Conservation (phyloP, 2,113 vertebrate species). For the Aegotheles bennettii region DNA sequence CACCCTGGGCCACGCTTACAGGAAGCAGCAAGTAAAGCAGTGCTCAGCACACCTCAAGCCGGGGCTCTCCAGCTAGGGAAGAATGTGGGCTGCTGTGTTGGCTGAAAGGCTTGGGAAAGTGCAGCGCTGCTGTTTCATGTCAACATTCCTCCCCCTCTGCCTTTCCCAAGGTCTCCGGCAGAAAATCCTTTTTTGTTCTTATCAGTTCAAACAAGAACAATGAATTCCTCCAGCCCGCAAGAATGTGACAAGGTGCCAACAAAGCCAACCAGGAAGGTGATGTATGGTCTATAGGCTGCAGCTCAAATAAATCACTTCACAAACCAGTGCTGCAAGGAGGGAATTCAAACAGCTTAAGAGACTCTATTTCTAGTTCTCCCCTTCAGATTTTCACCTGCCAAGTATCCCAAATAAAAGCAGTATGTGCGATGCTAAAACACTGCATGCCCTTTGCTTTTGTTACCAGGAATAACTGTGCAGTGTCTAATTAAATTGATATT, state of each 20-base stretch:
- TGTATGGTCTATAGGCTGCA: constrained; percentile 72
- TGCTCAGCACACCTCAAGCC: constrained; percentile 8
- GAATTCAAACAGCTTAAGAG: constrained; percentile 39
- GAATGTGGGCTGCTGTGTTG: neutral
- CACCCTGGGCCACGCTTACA: neutral
- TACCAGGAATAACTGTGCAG: neutral
- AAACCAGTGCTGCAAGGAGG: constrained; percentile 56
- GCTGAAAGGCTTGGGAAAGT: constrained; percentile 67
- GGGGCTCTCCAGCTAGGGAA: neutral
- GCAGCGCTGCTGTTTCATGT: constrained; percentile 56
- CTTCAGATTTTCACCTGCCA: constrained; percentile 50
- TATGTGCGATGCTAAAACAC: neutral
- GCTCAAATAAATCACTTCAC: constrained; percentile 76
- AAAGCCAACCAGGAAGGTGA: constrained; percentile 82
- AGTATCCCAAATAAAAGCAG: neutral
- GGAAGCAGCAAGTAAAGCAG: neutral
- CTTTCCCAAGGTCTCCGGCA: constrained; percentile 77
- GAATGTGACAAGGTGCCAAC: constrained; percentile 85
- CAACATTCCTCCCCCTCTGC: constrained; percentile 69
- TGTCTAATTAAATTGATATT: neutral
- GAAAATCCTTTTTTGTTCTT: constrained; percentile 81
- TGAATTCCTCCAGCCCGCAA: constrained; percentile 79
- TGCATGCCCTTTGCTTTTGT: neutral
- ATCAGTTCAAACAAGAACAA: constrained; percentile 85
- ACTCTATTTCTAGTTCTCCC: neutral